A percentile compares a stretch with the other conserved stretches of the same genome.
Conservation (phyloP, 2,797 vertebrate genomes). For the Diplodus sargus region DNA sequence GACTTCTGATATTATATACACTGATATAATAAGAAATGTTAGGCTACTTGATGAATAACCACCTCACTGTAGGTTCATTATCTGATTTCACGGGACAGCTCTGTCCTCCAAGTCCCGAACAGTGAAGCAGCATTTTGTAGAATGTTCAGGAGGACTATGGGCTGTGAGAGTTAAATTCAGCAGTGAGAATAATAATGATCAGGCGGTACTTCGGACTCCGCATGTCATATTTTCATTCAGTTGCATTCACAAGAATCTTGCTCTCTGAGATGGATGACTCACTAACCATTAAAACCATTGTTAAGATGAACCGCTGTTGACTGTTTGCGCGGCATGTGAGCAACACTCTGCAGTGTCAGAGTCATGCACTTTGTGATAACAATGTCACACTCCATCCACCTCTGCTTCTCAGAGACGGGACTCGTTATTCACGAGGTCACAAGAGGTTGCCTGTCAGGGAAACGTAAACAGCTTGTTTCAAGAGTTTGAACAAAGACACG, state of each 20-base stretch:
- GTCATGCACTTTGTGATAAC: neutral
- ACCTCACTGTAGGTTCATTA: neutral
- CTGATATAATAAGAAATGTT: no score
- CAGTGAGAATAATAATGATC: neutral
- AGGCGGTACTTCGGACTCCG: neutral
- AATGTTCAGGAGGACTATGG: neutral
- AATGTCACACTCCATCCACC: neutral
- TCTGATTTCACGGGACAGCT: neutral
- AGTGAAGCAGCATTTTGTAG: neutral
- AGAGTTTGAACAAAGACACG: neutral
- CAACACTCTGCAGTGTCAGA: neutral
- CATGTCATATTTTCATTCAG: neutral
- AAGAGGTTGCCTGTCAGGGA: neutral
- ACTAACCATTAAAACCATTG: neutral
- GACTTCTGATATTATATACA: no score
- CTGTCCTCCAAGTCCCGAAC: neutral
- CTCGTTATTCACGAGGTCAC: slow-evolving; percentile 2
- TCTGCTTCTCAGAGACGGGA: no score
- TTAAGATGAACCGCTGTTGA: neutral
- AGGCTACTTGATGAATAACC: no score
- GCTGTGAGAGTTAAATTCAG: neutral
- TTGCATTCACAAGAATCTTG: neutral
- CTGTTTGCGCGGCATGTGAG: neutral
- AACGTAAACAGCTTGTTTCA: neutral
- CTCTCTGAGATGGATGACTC: neutral